Conservation (phyloP, 1,140 invertebrate species). For the Zaprionus taronus region DNA sequence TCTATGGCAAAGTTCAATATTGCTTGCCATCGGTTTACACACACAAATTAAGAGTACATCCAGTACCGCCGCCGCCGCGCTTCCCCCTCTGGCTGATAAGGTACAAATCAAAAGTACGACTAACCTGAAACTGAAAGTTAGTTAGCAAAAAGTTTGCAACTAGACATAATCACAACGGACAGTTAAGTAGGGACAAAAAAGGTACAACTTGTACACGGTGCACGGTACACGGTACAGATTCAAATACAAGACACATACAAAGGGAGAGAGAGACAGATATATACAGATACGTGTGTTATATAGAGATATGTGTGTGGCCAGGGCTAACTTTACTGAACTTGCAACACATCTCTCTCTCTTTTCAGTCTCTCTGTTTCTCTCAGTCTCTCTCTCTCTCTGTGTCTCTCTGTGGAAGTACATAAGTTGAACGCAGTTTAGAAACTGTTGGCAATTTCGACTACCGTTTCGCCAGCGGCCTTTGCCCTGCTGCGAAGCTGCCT, state of each 20-base stretch:
- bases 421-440: slow-evolving; percentile 9
- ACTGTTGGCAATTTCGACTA: slow-evolving; percentile 9
- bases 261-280: neutral
- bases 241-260: slow-evolving; percentile 8
- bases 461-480: slow-evolving; percentile 8
- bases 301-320: slow-evolving; percentile 28
- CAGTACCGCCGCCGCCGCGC: no score
- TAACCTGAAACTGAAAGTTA: slow-evolving; percentile 51
- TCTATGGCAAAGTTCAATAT: slow-evolving; percentile 72
- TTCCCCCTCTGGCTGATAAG: no score
- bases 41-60: slow-evolving; percentile 71
- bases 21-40: slow-evolving; percentile 74
- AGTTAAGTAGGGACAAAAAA: slow-evolving; percentile 1
- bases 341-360: slow-evolving; percentile 53
- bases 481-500: slow-evolving; percentile 4
- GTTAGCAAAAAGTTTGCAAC: slow-evolving; percentile 53
- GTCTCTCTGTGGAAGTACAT: neutral
- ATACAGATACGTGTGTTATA: neutral
- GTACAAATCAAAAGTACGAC: slow-evolving; percentile 30
- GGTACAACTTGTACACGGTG: neutral
- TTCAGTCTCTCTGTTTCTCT: neutral
- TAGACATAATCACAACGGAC: slow-evolving; percentile 56
- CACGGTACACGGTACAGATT: neutral
- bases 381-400: neutral
- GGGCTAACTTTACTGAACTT: slow-evolving; percentile 64